These are phyloP conservation scores for Paraescarpia echinospica DNA, from an alignment of 1,140 invertebrate species.

Conservation along the genomic window DNA sequence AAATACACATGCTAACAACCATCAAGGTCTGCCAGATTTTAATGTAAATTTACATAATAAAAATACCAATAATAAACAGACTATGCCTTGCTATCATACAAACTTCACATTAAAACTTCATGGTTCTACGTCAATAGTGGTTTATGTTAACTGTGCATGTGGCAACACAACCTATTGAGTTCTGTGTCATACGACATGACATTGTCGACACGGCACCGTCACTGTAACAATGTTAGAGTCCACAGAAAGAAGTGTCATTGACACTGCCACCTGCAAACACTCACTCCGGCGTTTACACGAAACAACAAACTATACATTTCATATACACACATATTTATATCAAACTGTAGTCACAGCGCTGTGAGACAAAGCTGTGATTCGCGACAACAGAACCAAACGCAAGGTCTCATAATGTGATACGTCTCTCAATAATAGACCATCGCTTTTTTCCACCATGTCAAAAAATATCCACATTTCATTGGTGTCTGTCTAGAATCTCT, in stretches of 20 bases:
- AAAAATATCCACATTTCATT: not conserved
- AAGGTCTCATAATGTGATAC: not conserved
- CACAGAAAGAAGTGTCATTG: not conserved
- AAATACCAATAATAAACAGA: conserved; percentile 6
- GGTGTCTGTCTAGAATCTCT: not conserved
- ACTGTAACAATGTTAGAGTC: not conserved
- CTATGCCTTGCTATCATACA: not conserved
- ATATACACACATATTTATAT: not conserved
- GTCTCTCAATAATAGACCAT: not conserved
- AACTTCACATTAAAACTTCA: not conserved
- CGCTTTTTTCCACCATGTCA: not conserved
- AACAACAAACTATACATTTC: not conserved
- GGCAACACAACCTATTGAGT: not conserved
- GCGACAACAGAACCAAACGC: not conserved
- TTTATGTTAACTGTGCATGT: not conserved
- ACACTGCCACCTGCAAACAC: not conserved
- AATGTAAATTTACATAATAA: conserved; percentile 1
- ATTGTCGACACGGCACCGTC: not conserved
- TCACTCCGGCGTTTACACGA: not conserved
- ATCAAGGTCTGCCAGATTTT: not conserved
- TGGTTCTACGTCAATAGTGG: too few relatives aligned
- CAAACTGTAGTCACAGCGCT: not conserved
- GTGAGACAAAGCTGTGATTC: not conserved
- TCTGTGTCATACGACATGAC: not conserved
- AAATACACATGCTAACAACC: not conserved